These are phyloP conservation scores for Drosophila testacea DNA, from an alignment of 2,888 invertebrate species.

Conservation along the genomic window DNA sequence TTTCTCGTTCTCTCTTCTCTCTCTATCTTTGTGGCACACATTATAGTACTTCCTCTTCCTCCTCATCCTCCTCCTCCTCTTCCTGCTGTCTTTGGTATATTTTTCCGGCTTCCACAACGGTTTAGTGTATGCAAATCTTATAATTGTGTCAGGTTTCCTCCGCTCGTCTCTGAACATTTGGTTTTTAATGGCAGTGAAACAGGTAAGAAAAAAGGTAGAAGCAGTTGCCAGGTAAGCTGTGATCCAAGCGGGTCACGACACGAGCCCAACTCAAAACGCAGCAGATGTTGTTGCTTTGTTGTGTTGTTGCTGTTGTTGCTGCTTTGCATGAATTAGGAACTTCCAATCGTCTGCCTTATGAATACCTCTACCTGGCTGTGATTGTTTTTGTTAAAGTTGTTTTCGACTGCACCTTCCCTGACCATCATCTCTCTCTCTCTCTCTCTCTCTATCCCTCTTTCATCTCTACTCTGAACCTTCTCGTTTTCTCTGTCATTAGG, in stretches of 20 bases:
- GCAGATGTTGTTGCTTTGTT: neutral
- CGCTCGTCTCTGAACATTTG: neutral
- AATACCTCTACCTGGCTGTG: neutral
- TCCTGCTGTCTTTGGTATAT: neutral
- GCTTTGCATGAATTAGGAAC: neutral
- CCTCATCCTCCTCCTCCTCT: neutral
- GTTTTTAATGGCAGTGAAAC: neutral
- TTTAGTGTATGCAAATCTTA: slow-evolving; percentile 18
- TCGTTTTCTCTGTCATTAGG: too few relatives aligned
- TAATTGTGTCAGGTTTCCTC: slow-evolving; percentile 22
- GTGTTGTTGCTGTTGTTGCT: neutral
- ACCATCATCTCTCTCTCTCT: neutral
- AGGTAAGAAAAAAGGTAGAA: slow-evolving; percentile 2
- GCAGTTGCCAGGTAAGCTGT: slow-evolving; percentile 10
- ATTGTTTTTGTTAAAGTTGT: neutral
- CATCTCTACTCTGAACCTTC: too few relatives aligned
- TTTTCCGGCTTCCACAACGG: neutral
- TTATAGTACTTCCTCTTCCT: neutral
- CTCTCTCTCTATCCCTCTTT: too few relatives aligned
- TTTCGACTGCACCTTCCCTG: neutral
- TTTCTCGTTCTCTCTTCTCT: too few relatives aligned
- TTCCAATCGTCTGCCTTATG: neutral
- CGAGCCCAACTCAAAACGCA: neutral
- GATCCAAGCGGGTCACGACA: slow-evolving; percentile 12
- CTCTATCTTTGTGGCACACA: too few relatives aligned